Evolutionary conservation across 1,140 invertebrate species (phyloP).

Genomic region (Mya arenaria): DNA sequence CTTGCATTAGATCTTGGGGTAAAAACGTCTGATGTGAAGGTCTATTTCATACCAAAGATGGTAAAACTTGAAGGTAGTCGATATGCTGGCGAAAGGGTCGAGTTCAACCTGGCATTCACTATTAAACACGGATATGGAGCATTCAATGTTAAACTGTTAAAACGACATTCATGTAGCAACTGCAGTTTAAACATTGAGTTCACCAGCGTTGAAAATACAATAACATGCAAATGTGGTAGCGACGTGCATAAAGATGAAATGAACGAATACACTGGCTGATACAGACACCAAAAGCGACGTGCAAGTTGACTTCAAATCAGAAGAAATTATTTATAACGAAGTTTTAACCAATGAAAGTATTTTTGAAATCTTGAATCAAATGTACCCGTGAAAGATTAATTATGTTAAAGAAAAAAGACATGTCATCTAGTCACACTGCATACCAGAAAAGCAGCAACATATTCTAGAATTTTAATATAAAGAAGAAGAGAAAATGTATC

Average conservation of each 20-base stretch:
- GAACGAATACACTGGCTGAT: conserved; percentile 10
- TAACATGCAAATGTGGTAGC: conserved; percentile 24
- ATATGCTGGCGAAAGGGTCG: conserved; percentile 53
- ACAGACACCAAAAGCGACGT: neutral
- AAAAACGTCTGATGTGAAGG: conserved; percentile 48
- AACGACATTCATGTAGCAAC: conserved; percentile 30
- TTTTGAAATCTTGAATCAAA: neutral
- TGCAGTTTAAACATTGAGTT: conserved; percentile 31
- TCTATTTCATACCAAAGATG: conserved; percentile 60
- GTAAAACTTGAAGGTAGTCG: conserved; percentile 43
- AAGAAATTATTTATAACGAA: neutral
- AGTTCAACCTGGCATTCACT: conserved; percentile 63
- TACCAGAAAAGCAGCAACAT: no score
- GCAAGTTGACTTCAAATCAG: neutral
- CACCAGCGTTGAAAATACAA: neutral
- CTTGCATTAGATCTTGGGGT: conserved; percentile 56
- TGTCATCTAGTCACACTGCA: neutral
- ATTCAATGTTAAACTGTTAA: conserved; percentile 55
- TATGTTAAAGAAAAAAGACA: neutral
- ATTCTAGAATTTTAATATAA: no score
- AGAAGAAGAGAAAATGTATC: no score
- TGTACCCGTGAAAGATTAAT: neutral
- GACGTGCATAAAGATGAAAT: conserved; percentile 25
- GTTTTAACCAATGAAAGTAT: neutral
- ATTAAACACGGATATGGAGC: conserved; percentile 63